Conservation (phyloP, 2,797 vertebrate genomes). For the Podarcis lilfordi region DNA sequence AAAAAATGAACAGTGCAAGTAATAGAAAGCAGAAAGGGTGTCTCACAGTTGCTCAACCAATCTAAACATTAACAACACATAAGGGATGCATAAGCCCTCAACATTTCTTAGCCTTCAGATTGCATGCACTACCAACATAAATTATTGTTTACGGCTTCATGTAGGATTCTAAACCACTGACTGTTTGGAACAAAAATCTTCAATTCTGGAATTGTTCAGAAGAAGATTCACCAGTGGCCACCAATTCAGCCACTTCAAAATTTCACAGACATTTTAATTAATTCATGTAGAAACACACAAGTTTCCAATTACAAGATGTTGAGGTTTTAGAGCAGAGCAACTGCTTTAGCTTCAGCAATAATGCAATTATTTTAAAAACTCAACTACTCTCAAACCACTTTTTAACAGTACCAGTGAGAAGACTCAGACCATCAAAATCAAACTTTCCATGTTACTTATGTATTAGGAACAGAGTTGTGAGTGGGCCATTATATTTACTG, state of each 20-base stretch:
- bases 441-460: background rate
- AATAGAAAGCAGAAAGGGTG: too few relatives aligned
- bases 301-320: background rate
- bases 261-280: background rate
- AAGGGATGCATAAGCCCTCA: background rate
- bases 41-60: background rate
- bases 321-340: background rate
- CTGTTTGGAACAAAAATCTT: slow-evolving; percentile 4
- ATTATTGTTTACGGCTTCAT: background rate
- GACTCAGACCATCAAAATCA: background rate
- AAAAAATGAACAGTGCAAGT: background rate
- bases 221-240: background rate
- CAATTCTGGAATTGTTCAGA: background rate
- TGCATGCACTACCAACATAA: background rate
- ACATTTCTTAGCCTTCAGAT: background rate
- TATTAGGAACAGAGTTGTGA: background rate
- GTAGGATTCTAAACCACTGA: background rate
- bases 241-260: background rate
- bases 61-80: too few relatives aligned
- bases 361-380: background rate
- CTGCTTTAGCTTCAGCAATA: background rate
- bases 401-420: background rate
- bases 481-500: background rate
- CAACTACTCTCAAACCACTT: background rate
- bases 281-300: background rate